Percentiles rank a stretch among this genome's conserved stretches.
phyloP scores from a whole-genome alignment of 1,140 invertebrate species.

The Harpegnathos saltator region DNA sequence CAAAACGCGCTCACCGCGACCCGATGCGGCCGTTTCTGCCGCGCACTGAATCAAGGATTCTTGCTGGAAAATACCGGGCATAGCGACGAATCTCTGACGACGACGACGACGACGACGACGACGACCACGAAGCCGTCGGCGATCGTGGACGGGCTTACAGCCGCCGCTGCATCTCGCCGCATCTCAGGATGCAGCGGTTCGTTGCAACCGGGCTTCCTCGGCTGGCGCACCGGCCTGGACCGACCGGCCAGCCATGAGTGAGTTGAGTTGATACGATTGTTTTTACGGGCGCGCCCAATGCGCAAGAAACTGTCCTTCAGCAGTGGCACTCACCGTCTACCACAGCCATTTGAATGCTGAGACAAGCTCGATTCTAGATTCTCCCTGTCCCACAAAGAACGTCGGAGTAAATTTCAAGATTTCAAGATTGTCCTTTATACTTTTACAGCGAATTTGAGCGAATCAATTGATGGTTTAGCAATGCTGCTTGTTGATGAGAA shows the following conservation, averaged over 20 bases:
- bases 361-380: neutral
- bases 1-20: conserved; percentile 78
- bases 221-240: conserved; percentile 50
- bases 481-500: neutral
- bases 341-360: conserved; percentile 67
- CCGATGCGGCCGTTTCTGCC: conserved; percentile 83
- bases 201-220: conserved; percentile 52
- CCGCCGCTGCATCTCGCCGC: conserved; percentile 41
- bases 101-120: conserved; percentile 67
- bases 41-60: conserved; percentile 81
- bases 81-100: conserved; percentile 81
- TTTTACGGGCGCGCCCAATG: conserved; percentile 83
- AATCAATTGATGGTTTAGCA: neutral
- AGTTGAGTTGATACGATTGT: conserved; percentile 83
- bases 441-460: neutral
- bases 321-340: conserved; percentile 81
- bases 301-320: conserved; percentile 84
- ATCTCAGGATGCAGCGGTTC: conserved; percentile 63
- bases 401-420: neutral
- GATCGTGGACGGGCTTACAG: conserved; percentile 60
- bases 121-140: conserved; percentile 57
- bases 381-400: neutral
- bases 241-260: conserved; percentile 79
- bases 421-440: too few relatives aligned
- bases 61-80: conserved; percentile 84